A percentile compares a stretch with the other conserved stretches of the same genome.
These are phyloP conservation scores for Cerastis rubricosa DNA, from an alignment of 2,888 invertebrate genomes.

Conservation along the genomic window DNA sequence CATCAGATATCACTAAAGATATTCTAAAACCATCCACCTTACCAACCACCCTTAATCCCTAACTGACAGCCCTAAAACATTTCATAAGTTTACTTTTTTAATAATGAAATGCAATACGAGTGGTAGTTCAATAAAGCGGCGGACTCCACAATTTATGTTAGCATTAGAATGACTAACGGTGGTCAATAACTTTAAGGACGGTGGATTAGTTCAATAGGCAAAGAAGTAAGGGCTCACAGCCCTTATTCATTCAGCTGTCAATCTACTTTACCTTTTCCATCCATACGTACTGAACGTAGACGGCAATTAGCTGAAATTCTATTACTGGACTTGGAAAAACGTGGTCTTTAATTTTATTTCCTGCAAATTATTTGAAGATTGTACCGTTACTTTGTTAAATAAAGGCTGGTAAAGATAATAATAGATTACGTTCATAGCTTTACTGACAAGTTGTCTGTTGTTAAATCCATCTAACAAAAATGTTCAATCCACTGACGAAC, in stretches of 20 bases:
- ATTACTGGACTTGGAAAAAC: not conserved
- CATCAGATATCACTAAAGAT: not conserved
- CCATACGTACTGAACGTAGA: slow-evolving; percentile 20
- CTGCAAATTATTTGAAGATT: not conserved
- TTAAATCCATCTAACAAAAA: not conserved
- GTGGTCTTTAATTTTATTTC: slow-evolving; percentile 13
- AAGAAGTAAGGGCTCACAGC: slow-evolving; percentile 49
- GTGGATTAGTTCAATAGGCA: slow-evolving; percentile 72
- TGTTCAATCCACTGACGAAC: not conserved
- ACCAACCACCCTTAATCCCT: not conserved
- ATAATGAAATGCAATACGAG: slow-evolving; percentile 85
- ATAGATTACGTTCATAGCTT: not conserved
- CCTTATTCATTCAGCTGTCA: slow-evolving; percentile 63
- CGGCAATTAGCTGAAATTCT: slow-evolving; percentile 45
- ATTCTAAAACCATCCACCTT: not conserved
- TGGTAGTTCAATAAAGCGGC: slow-evolving; percentile 82
- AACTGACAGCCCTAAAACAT: slow-evolving; percentile 70
- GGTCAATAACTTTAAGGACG: slow-evolving; percentile 82
- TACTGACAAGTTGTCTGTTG: not conserved
- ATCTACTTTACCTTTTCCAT: slow-evolving; percentile 46
- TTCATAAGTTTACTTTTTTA: slow-evolving; percentile 82
- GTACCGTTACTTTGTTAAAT: not conserved
- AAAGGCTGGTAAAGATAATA: not conserved
- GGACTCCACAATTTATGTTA: slow-evolving; percentile 83
- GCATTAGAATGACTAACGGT: slow-evolving; percentile 85